Evolutionary conservation across 2,797 vertebrate species (phyloP).

Genomic region (Mionectes olivaceus): DNA sequence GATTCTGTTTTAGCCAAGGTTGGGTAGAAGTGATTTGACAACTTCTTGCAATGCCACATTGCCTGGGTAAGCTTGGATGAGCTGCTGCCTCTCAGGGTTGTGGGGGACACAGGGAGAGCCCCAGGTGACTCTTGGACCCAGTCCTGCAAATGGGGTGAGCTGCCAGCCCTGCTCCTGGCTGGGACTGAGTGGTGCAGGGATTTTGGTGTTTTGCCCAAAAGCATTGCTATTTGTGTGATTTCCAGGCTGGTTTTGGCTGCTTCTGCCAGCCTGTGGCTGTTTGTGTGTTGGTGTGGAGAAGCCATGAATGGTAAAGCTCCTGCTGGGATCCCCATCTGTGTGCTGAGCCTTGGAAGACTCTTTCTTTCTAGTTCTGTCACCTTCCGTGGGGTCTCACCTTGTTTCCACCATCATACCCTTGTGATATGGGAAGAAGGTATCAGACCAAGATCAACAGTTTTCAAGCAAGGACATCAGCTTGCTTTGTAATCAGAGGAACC

Average conservation of each 20-base stretch:
- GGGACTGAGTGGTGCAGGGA: background rate
- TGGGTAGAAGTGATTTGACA: background rate
- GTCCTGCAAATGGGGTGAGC: background rate
- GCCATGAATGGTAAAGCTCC: background rate
- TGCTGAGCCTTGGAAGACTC: background rate
- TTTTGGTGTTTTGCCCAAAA: background rate
- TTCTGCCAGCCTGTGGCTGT: background rate
- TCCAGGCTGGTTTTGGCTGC: background rate
- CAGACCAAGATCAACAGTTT: background rate
- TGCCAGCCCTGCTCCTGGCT: background rate
- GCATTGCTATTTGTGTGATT: background rate
- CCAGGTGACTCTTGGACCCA: background rate
- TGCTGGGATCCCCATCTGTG: background rate
- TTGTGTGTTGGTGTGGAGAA: background rate
- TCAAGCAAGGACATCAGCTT: background rate
- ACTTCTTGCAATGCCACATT: accelerated
- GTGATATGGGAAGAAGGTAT: accelerated
- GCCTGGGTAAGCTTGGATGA: background rate
- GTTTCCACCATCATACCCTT: background rate
- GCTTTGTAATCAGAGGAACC: background rate
- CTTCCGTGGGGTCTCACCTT: background rate
- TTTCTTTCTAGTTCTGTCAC: background rate
- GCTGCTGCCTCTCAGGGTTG: background rate
- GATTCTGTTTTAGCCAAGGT: background rate
- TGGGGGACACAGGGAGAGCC: background rate